Evolutionary conservation across 2,113 vertebrate genomes (phyloP).

Genomic region (Narcine bancroftii): DNA sequence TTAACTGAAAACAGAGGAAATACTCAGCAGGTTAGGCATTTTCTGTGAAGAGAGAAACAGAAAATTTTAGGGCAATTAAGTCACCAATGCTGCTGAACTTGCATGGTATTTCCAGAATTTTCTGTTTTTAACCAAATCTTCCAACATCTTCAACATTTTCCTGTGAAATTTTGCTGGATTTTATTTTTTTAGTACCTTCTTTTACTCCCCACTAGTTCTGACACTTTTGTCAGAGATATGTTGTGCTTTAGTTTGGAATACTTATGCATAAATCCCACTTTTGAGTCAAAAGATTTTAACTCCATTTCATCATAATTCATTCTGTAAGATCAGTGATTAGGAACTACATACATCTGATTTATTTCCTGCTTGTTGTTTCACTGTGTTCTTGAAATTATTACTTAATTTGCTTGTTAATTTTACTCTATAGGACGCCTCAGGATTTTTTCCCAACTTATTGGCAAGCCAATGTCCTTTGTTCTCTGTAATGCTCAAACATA

Average conservation of each 20-base stretch:
- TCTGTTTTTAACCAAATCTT: too few species aligned
- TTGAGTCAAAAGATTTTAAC: background rate
- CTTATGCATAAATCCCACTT: background rate
- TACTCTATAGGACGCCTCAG: background rate
- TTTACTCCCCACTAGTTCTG: background rate
- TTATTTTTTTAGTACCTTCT: background rate
- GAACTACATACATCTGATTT: background rate
- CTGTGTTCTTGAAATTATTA: conserved; percentile 7
- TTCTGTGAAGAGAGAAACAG: too few species aligned
- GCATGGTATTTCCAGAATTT: too few species aligned
- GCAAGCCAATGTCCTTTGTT: background rate
- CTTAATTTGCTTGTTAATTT: background rate
- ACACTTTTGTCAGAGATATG: background rate
- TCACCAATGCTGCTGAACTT: too few species aligned
- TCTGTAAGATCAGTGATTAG: background rate
- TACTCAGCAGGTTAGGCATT: too few species aligned
- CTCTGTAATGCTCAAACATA: background rate
- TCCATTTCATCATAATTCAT: background rate
- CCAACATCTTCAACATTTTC: too few species aligned
- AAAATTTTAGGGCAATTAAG: too few species aligned
- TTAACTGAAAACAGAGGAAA: background rate
- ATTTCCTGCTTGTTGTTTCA: background rate
- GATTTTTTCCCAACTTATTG: background rate
- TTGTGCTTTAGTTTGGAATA: background rate
- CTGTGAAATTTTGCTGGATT: background rate